Evolutionary conservation across 2,113 vertebrate species (phyloP).

Genomic region (Cavia porcellus): DNA sequence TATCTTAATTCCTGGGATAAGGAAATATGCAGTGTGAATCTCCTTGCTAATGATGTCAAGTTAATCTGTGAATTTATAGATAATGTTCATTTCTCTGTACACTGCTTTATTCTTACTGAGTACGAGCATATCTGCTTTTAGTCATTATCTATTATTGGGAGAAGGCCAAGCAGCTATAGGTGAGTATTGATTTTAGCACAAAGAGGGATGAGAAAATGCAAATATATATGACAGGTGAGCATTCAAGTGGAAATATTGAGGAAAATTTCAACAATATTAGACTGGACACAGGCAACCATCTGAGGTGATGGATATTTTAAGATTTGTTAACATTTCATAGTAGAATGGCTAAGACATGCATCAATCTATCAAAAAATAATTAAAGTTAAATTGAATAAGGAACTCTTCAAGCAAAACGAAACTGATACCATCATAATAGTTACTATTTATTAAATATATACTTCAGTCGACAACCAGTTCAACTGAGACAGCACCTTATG

Average conservation of each 20-base stretch:
- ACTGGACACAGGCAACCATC: background rate
- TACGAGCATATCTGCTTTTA: background rate
- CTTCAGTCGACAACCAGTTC: slow-evolving; percentile 25
- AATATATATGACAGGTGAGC: slow-evolving; percentile 11
- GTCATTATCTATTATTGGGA: slow-evolving; percentile 55
- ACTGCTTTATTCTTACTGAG: slow-evolving; percentile 45
- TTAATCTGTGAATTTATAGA: slow-evolving; percentile 18
- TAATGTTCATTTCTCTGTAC: background rate
- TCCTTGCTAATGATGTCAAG: background rate
- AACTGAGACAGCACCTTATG: slow-evolving; percentile 7
- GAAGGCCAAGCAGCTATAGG: background rate
- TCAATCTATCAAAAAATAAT: slow-evolving; percentile 33
- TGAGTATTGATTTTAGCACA: slow-evolving; percentile 55
- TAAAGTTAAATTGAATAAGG: slow-evolving; percentile 19
- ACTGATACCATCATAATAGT: slow-evolving; percentile 40
- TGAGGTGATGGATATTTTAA: background rate
- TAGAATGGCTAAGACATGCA: background rate
- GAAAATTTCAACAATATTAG: background rate
- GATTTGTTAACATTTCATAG: background rate
- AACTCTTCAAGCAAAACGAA: slow-evolving; percentile 25
- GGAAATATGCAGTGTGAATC: background rate
- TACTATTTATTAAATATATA: slow-evolving; percentile 54
- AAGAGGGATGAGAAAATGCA: slow-evolving; percentile 52
- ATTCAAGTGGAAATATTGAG: background rate
- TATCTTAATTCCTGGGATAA: background rate